These are phyloP conservation scores for Pterocles gutturalis DNA, from an alignment of 2,113 vertebrate species.

Conservation along the genomic window DNA sequence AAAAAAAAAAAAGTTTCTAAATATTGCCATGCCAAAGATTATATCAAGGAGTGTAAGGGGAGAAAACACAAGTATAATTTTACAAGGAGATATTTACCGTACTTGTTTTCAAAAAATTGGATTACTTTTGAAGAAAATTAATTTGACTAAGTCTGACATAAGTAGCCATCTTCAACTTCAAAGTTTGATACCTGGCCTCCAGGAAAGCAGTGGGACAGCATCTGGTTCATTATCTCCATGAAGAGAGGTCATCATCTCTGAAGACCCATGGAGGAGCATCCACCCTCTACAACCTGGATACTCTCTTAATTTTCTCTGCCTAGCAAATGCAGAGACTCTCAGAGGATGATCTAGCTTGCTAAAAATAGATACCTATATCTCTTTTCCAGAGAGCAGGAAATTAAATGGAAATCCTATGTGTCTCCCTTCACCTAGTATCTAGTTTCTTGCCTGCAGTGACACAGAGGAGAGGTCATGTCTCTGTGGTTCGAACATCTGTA, in stretches of 20 bases:
- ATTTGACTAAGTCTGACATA: background rate
- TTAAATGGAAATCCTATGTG: background rate
- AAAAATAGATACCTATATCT: background rate
- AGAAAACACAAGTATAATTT: background rate
- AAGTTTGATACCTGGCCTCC: background rate
- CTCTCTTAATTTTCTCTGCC: background rate
- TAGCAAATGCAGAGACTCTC: background rate
- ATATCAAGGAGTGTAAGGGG: background rate
- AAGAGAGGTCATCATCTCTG: background rate
- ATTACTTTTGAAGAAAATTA: constrained; percentile 14
- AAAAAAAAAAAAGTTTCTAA: background rate
- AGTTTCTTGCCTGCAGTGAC: background rate
- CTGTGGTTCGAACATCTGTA: background rate
- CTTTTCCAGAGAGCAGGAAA: background rate
- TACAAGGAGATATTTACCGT: background rate
- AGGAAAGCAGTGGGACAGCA: background rate
- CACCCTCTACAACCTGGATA: background rate
- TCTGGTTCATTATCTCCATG: background rate
- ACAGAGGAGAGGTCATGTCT: background rate
- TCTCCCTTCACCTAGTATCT: background rate
- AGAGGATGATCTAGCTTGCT: background rate
- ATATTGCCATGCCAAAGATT: background rate
- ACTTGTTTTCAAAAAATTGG: background rate
- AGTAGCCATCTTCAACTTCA: background rate
- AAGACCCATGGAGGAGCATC: background rate